phyloP scores from a whole-genome alignment of 2,797 vertebrate genomes.

The Hylomyscus alleni region DNA sequence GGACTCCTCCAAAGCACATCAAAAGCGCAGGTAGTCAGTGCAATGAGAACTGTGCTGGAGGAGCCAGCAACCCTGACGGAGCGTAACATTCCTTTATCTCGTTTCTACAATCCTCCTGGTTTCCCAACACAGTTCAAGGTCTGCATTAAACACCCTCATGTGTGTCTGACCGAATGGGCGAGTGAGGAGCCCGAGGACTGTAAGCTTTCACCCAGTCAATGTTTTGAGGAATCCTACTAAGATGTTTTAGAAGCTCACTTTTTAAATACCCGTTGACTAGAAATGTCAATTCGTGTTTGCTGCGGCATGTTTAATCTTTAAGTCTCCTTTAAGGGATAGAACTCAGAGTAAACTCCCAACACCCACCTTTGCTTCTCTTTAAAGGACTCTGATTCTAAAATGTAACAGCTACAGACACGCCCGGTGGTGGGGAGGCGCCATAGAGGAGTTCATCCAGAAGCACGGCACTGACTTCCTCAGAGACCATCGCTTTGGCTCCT shows the following conservation, averaged over 20 bases:
- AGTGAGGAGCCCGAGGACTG: not conserved
- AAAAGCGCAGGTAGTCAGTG: not conserved
- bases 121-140: not conserved
- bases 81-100: not conserved
- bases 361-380: rapidly evolving
- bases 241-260: not conserved
- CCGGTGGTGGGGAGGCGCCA: constrained; percentile 97
- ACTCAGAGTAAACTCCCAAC: constrained; percentile 18
- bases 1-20: not conserved
- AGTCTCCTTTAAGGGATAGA: not conserved
- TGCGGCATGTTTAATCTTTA: not conserved
- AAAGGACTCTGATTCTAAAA: constrained; percentile 96
- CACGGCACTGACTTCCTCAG: constrained; percentile 94
- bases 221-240: constrained; percentile 8
- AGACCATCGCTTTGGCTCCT: constrained; percentile 96
- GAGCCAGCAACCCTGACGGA: not conserved
- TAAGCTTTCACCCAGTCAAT: not conserved
- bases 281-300: constrained; percentile 3
- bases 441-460: constrained; percentile 94
- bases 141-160: not conserved
- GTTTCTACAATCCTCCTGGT: not conserved
- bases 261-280: not conserved
- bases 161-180: not conserved
- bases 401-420: constrained; percentile 97
- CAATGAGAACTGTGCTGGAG: not conserved